phyloP scores from a whole-genome alignment of 1,140 invertebrate genomes.

The Apocrypta bakeri region DNA sequence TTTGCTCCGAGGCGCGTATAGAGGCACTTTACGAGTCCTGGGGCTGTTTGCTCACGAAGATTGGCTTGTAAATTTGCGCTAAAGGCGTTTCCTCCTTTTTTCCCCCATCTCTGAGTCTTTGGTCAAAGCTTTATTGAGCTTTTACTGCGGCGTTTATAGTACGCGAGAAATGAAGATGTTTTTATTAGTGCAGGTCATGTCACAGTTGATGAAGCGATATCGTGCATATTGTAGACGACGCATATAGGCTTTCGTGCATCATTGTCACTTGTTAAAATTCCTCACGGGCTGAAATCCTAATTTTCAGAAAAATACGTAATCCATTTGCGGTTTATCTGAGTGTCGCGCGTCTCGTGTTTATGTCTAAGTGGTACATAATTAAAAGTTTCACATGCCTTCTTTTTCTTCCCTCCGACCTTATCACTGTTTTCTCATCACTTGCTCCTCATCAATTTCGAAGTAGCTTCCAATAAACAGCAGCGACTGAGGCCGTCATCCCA shows the following conservation, averaged over 20 bases:
- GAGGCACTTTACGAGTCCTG: slow-evolving; percentile 6
- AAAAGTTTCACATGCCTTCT: slow-evolving; percentile 42
- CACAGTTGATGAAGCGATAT: background rate
- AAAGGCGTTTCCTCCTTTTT: background rate
- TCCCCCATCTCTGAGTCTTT: background rate
- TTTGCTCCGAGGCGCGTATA: background rate
- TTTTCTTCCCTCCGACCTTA: slow-evolving; percentile 28
- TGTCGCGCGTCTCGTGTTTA: slow-evolving; percentile 24
- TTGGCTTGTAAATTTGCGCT: slow-evolving; percentile 35
- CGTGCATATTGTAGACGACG: background rate
- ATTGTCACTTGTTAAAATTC: background rate
- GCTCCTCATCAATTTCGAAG: slow-evolving; percentile 48
- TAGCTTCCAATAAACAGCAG: slow-evolving; percentile 25
- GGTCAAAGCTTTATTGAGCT: background rate
- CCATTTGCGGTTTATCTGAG: slow-evolving; percentile 36
- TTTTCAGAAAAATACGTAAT: background rate
- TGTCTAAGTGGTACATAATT: slow-evolving; percentile 36
- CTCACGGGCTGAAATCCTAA: background rate
- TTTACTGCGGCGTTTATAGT: slow-evolving; percentile 47
- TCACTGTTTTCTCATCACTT: slow-evolving; percentile 49
- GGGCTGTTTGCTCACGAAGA: slow-evolving; percentile 5
- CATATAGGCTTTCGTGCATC: background rate
- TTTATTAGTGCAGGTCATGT: background rate
- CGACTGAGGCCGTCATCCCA: slow-evolving; percentile 6
- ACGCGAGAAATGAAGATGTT: background rate